Conservation (phyloP, 2,888 invertebrate species). For the Hydrotaea diabolus region DNA sequence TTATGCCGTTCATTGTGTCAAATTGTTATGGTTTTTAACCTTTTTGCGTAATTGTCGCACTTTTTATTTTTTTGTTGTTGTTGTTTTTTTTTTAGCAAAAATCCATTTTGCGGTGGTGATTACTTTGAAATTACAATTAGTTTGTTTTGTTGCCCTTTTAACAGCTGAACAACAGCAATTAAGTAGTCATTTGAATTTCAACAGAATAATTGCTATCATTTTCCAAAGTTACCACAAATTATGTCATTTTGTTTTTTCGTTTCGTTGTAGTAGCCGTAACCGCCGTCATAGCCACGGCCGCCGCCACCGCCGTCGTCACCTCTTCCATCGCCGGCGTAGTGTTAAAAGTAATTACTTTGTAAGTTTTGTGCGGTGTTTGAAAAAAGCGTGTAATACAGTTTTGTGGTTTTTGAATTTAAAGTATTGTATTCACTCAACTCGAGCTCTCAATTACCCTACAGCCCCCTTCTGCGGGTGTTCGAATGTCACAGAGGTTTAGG, state of each 20-base stretch:
- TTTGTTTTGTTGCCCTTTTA: neutral
- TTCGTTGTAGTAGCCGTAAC: too few relatives aligned
- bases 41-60: neutral
- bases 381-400: neutral
- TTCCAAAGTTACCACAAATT: conserved; percentile 44
- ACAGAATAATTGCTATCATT: conserved; percentile 54
- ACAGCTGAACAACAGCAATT: neutral
- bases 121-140: conserved; percentile 21
- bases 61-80: too few relatives aligned
- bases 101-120: neutral
- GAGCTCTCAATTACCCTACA: neutral
- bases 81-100: too few relatives aligned
- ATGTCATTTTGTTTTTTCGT: conserved; percentile 42
- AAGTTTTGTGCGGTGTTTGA: conserved; percentile 2
- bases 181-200: neutral
- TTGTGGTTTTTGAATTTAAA: conserved; percentile 34
- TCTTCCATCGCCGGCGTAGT: neutral
- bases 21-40: conserved; percentile 8
- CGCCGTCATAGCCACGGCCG: neutral
- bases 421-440: neutral
- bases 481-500: too few relatives aligned
- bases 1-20: neutral
- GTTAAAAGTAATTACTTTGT: conserved; percentile 28
- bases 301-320: neutral
- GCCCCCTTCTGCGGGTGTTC: too few relatives aligned